Conservation (phyloP, 2,888 invertebrate species). For the Drosophila anomalipes region DNA sequence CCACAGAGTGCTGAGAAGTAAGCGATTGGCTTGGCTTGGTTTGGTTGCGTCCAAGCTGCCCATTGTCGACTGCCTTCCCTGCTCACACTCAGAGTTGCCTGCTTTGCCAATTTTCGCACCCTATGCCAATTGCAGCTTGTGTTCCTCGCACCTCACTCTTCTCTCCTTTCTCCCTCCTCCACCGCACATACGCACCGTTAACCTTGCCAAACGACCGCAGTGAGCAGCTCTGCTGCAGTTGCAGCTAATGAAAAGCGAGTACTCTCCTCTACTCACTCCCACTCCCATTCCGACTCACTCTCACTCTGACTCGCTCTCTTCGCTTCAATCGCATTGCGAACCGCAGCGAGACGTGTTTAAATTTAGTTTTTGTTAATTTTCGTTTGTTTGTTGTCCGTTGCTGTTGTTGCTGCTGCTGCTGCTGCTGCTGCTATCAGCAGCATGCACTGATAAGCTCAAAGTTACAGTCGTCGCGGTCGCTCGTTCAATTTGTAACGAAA, state of each 20-base stretch:
- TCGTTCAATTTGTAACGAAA: constrained; percentile 73
- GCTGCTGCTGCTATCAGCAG: constrained; percentile 45
- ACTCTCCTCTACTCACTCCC: constrained; percentile 17
- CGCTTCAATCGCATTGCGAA: constrained; percentile 25
- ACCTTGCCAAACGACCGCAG: constrained; percentile 68
- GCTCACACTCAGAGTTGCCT: constrained; percentile 3
- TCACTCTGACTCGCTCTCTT: constrained; percentile 10
- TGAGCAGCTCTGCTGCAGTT: constrained; percentile 55
- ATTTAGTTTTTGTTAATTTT: constrained; percentile 78
- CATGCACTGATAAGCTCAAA: constrained; percentile 66
- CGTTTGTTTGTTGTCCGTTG: constrained; percentile 64
- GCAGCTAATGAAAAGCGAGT: constrained; percentile 69
- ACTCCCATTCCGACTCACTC: constrained; percentile 10
- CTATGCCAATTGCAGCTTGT: constrained; percentile 25
- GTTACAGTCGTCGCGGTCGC: constrained; percentile 61
- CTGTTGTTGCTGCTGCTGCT: constrained; percentile 33
- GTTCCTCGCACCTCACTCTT: neutral
- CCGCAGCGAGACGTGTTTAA: constrained; percentile 76
- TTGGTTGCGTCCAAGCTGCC: constrained; percentile 5
- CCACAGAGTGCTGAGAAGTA: constrained; percentile 40
- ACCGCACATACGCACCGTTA: constrained; percentile 38
- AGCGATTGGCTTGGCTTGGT: constrained; percentile 31
- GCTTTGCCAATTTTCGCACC: constrained; percentile 18
- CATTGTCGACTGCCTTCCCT: neutral
- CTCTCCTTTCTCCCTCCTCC: neutral